Base-by-base conservation (phyloP, 1,140 invertebrate species). In the Lordiphosa mommai region DNA sequence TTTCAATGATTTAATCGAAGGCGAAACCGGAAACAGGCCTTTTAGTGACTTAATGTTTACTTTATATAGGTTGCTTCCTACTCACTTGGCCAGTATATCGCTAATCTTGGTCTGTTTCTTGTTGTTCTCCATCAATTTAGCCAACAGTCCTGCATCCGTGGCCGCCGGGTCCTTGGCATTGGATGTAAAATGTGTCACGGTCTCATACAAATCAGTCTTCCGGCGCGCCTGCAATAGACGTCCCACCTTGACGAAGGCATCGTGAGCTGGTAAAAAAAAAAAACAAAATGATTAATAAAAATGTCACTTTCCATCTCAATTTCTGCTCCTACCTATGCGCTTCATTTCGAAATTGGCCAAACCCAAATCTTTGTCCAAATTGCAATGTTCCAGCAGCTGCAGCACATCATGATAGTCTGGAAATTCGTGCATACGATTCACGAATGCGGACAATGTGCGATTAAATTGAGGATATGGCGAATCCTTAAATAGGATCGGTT, bases 371-470 rank as follows among this genome's bases (percentile, higher is more conserved):
- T 90, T 65, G 2, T 88, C 72, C 32, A 72, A 72, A 46, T 88
- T 91, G 36, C 90, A 90, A 30, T 88, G 89, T 12, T 72, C 67
- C 13, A 93, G 80, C 34, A 89, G 89, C 6, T 90, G 85, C 9
- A 91, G 68, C 14, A 93, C 89, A 70, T 93, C 92, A n/a, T 74
- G 69, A 72, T 91, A 92, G 65, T 92, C 92, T 1, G 92, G 92
- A 68, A 92, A 92, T 20, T 68, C 61, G 52, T 84, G 49, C 86
- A 90, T 82, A 51, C 88, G 86, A 72, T 89, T 80, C 29, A 89
- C 86, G 89, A 91, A 90, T 57, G 90, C 77, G 52, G 90, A 88
- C 3, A 93, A 89, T 1, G 91, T 91, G 33, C 89, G 84, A 85
- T 93, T 92, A 1, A 93, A 90, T 50, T 88, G 69, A 13, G 87